Evolutionary conservation across 2,113 vertebrate species (phyloP), one percentile per base, ranked within the genome.

Genomic region (Spea bombifrons): DNA sequence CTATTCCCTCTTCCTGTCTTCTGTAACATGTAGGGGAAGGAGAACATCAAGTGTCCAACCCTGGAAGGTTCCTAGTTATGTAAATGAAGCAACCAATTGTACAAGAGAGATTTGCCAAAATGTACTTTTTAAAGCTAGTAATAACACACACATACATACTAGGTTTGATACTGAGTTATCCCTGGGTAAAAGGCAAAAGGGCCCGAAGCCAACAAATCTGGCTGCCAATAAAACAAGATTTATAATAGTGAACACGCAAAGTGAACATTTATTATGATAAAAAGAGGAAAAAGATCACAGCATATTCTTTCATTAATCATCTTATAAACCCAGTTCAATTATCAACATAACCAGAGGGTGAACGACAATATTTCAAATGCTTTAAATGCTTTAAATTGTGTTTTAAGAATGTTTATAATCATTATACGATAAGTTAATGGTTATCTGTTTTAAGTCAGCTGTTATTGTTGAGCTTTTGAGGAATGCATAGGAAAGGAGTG

Each of bases 371-470:
- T 64, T 74, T 63, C 59, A 65, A 74, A 74, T 74, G 49, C 72
- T 61, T 73, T 65, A 74, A 74, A 74, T 74, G 49, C 72, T 61
- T 73, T 65, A 74, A 74, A 74, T 63, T 46, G 63, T 74, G 55
- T 72, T 72, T 17, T 72, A 72, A 72, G 70, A 72, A 72, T 72
- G 70, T 59, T 72, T 72, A 59, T 57, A 59, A 74, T 74, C 72
- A 74, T 74, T 64, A 65, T 30, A 50, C 47, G 72, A 59, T 74
- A 48, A 63, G 72, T 74, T 74, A 74, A 74, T 74, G 47, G 72
- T 74, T 74, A 74, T 74, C 59, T 73, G 45, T 73, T 47, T 12
- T n/a, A 57, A 73, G 59, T 73, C 44, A 73, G 59, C 59, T 61
- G 49, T 71, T 71, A 52, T 59, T 73, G 72, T 74, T 59, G 9